Conservation (phyloP, 1,140 invertebrate species). For the Gryllus bimaculatus region DNA sequence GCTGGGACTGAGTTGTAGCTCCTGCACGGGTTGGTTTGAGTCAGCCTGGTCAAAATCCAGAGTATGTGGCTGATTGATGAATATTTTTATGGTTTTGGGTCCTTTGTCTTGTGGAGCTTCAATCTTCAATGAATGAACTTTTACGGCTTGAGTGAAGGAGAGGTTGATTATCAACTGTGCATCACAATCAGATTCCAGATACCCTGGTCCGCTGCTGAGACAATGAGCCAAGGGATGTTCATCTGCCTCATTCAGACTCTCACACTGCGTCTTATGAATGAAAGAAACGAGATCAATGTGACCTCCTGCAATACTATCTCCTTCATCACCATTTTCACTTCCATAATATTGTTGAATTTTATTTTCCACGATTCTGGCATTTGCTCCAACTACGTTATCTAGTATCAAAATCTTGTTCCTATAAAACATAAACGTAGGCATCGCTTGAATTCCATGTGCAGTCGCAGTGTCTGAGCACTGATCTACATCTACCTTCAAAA, state of each 20-base stretch:
- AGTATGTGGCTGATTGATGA: conserved; percentile 96
- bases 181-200: conserved; percentile 86
- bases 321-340: conserved; percentile 46
- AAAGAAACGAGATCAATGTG: conserved; percentile 84
- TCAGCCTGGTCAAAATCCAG: conserved; percentile 93
- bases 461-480: conserved; percentile 77
- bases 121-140: conserved; percentile 95
- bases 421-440: conserved; percentile 98
- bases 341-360: conserved; percentile 87
- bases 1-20: conserved; percentile 67
- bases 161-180: conserved; percentile 89
- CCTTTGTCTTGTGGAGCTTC: conserved; percentile 81
- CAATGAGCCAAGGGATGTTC: conserved; percentile 74
- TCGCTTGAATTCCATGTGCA: conserved; percentile 80
- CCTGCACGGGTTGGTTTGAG: conserved; percentile 77
- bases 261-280: conserved; percentile 80
- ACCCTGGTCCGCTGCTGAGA: conserved; percentile 62
- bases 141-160: conserved; percentile 86
- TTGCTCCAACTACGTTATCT: conserved; percentile 73
- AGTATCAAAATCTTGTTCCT: conserved; percentile 63
- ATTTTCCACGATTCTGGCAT: conserved; percentile 66
- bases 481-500: conserved; percentile 92
- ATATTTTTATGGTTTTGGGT: conserved; percentile 88
- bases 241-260: conserved; percentile 95
- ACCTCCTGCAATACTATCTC: conserved; percentile 57